Evolutionary conservation across 2,888 invertebrate genomes (phyloP), one percentile per base, ranked within the genome.

Genomic region (Psylliodes chrysocephalus): DNA sequence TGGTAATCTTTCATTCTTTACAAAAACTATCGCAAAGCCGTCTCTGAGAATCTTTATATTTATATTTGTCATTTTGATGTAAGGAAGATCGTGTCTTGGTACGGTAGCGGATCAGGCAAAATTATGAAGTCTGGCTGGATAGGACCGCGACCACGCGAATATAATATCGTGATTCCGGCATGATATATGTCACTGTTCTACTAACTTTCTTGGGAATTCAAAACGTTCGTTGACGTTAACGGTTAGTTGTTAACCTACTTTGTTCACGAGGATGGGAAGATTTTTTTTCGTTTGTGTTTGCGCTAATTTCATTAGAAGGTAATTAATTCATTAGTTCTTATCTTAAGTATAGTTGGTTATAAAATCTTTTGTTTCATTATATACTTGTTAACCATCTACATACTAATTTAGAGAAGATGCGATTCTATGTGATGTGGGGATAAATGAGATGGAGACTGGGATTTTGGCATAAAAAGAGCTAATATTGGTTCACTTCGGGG

Each of bases 121-220:
- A 60, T 60, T 60, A 63, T 72, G 71, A 72, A 77, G 49, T 59
- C 49, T 59, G 57, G 75, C 77, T 75, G 75, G 73, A n/a, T n/a
- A n/a, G n/a, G n/a, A n/a, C n/a, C n/a, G n/a, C n/a, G 77, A 78
- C 80, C 79, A 80, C 80, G 79, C 80, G 77, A 81, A 79, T 80
- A 80, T 80, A 78, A 81, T 80, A 79, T 77, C 79, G 75, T 77
- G 78, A 79, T 79, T 78, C 76, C 77, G 72, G 74, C 77, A 76
- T 80, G 78, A 79, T 79, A 79, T 78, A 79, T 78, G 77, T 71
- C 70, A 71, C 57, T 59, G 49, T 61, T 59, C 55, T 40, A 54
- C 38, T 57, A 53, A 25, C 28, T 47, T 61, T 55, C 42, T 18
- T 55, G 14, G 40, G 40, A 59, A 57, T 40, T 44, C 40, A 19